Percentiles rank a stretch among this genome's conserved stretches.
Conservation (phyloP, 2,113 vertebrate species). For the Scalopus aquaticus region DNA sequence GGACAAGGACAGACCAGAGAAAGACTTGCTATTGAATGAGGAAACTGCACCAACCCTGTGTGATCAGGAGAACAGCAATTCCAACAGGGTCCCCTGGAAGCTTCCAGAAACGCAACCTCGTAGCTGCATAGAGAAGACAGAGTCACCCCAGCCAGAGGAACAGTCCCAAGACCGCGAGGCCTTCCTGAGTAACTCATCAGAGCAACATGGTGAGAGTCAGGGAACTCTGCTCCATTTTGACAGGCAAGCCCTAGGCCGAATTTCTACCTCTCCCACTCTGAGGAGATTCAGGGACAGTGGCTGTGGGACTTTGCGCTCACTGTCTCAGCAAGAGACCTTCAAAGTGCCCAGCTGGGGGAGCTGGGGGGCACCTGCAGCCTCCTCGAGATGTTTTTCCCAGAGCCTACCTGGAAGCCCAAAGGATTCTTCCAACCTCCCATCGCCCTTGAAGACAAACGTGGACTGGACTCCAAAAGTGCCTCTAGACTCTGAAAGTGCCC, state of each 20-base stretch:
- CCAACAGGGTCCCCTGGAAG: neutral
- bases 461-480: slow-evolving; percentile 3
- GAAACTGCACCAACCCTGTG: neutral
- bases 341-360: slow-evolving; percentile 52
- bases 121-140: neutral
- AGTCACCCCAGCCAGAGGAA: neutral
- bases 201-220: slow-evolving; percentile 68
- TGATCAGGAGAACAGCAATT: neutral
- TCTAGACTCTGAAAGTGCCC: neutral
- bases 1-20: neutral
- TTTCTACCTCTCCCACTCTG: slow-evolving; percentile 92
- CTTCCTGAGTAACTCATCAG: neutral
- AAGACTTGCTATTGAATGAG: neutral
- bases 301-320: slow-evolving; percentile 70
- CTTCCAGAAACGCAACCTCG: neutral
- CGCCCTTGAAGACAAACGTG: neutral
- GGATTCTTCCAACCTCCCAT: neutral
- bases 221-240: slow-evolving; percentile 87
- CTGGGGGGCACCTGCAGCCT: neutral
- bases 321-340: slow-evolving; percentile 59
- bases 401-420: slow-evolving; percentile 37
- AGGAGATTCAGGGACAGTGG: slow-evolving; percentile 88
- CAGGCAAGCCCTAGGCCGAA: slow-evolving; percentile 88
- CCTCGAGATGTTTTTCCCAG: slow-evolving; percentile 41
- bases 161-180: neutral